A percentile compares a stretch with the other conserved stretches of the same genome.
Evolutionary conservation across 2,797 vertebrate species (phyloP).

Genomic region (Sebastes nivosus): DNA sequence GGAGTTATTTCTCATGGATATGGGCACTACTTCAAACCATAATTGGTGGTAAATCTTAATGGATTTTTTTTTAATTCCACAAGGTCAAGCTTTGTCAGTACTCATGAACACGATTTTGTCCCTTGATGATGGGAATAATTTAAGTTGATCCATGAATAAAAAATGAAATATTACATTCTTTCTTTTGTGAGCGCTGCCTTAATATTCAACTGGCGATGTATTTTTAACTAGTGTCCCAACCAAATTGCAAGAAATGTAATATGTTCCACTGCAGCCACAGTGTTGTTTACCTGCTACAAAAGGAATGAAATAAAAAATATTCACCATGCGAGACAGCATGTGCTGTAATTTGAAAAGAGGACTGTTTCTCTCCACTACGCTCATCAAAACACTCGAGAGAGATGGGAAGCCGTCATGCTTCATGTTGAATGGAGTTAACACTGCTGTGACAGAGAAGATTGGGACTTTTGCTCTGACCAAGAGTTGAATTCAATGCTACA

Average conservation of each 20-base stretch:
- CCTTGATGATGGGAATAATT: slow-evolving; percentile 45
- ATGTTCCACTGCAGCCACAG: slow-evolving; percentile 32
- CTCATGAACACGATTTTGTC: slow-evolving; percentile 31
- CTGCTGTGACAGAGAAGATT: slow-evolving; percentile 2
- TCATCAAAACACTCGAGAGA: slow-evolving; percentile 22
- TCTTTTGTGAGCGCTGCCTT: slow-evolving; percentile 35
- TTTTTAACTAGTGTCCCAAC: slow-evolving; percentile 24
- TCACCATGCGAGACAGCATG: slow-evolving; percentile 30
- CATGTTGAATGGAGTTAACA: slow-evolving; percentile 8
- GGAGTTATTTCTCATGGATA: slow-evolving; percentile 55
- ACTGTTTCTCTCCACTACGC: slow-evolving; percentile 1
- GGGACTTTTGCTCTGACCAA: not conserved
- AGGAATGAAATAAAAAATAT: slow-evolving; percentile 43
- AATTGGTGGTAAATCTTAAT: slow-evolving; percentile 64
- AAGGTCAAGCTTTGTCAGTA: slow-evolving; percentile 56
- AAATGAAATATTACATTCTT: slow-evolving; percentile 47
- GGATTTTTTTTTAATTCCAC: slow-evolving; percentile 52
- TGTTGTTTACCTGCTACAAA: slow-evolving; percentile 47
- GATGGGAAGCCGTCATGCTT: slow-evolving; percentile 27
- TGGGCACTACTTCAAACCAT: slow-evolving; percentile 42
- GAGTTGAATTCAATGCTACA: not conserved
- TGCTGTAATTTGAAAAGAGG: slow-evolving; percentile 44
- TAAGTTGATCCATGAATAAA: slow-evolving; percentile 52
- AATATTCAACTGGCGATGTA: slow-evolving; percentile 36
- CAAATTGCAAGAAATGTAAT: slow-evolving; percentile 42